phyloP scores from a whole-genome alignment of 2,888 invertebrate genomes.

The Caenorhabditis macrosperma region DNA sequence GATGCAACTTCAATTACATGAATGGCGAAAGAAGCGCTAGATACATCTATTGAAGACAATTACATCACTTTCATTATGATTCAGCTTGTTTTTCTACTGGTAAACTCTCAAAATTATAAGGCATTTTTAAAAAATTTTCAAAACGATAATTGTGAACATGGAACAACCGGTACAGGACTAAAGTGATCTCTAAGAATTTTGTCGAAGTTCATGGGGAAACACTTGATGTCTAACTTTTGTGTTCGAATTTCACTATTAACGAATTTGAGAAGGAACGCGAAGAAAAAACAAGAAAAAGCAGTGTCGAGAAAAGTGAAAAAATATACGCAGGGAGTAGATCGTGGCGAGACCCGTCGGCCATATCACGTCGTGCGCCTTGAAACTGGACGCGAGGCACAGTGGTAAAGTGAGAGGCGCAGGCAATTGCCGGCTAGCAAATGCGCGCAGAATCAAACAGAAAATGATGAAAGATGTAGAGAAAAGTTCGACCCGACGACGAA shows the following conservation, averaged over 20 bases:
- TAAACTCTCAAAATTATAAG: too few species aligned
- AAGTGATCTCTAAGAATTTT: too few species aligned
- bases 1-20: slow-evolving; percentile 23
- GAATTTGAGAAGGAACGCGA: background rate
- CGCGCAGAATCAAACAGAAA: background rate
- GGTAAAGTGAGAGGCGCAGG: slow-evolving; percentile 8
- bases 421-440: background rate
- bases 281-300: background rate
- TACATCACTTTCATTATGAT: too few species aligned
- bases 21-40: background rate
- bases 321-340: slow-evolving; percentile 41
- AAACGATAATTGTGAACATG: too few species aligned
- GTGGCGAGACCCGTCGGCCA: slow-evolving; percentile 21
- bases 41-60: too few species aligned
- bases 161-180: too few species aligned
- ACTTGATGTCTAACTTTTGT: background rate
- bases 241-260: too few species aligned
- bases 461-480: background rate
- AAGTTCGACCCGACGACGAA: too few species aligned
- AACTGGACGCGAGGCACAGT: background rate
- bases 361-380: slow-evolving; percentile 40
- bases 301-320: background rate
- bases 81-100: too few species aligned
- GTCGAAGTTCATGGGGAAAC: background rate
- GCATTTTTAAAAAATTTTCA: too few species aligned